Conservation (phyloP, 2,113 vertebrate genomes). For the Paracanthobrama guichenoti region DNA sequence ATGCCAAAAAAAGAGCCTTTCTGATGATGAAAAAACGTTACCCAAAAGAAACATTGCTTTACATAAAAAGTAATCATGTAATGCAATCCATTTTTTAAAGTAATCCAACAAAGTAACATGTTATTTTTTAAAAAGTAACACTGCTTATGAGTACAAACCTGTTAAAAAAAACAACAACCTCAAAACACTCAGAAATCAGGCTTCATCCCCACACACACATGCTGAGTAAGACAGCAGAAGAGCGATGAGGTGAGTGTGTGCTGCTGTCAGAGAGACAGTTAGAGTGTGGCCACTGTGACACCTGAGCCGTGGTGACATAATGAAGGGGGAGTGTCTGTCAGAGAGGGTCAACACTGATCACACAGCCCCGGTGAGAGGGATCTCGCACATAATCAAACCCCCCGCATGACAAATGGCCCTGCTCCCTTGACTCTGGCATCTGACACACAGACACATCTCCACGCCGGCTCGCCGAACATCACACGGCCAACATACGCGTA, state of each 20-base stretch:
- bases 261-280: slow-evolving; percentile 78
- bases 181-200: slow-evolving; percentile 25
- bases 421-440: slow-evolving; percentile 90
- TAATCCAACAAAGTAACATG: neutral
- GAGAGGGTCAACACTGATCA: slow-evolving; percentile 96
- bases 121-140: neutral
- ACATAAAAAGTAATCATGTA: neutral
- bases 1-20: neutral
- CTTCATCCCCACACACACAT: slow-evolving; percentile 37
- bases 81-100: neutral
- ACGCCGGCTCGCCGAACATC: slow-evolving; percentile 31
- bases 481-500: neutral
- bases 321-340: slow-evolving; percentile 99
- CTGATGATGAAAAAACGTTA: neutral
- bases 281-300: slow-evolving; percentile 77
- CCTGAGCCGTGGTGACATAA: slow-evolving; percentile 95
- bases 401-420: slow-evolving; percentile 93
- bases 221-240: slow-evolving; percentile 70
- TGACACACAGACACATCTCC: slow-evolving; percentile 94
- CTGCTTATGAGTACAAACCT: neutral
- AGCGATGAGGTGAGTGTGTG: slow-evolving; percentile 77
- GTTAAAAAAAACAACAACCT: neutral
- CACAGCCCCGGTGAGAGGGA: slow-evolving; percentile 80
- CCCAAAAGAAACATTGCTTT: neutral
- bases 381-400: slow-evolving; percentile 92